Conservation (phyloP, 2,888 invertebrate species). For the Ctena decussata region DNA sequence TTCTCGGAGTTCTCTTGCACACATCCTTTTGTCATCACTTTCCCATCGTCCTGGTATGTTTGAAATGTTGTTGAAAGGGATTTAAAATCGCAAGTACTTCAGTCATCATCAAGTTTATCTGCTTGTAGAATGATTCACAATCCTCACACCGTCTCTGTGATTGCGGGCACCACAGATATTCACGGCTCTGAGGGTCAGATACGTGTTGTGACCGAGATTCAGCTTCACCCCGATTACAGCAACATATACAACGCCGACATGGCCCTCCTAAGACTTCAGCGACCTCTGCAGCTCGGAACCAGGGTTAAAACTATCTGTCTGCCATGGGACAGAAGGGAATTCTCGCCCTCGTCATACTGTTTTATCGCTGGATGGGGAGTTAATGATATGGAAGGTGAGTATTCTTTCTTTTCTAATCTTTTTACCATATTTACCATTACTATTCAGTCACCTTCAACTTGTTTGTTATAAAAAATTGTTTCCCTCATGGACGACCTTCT, state of each 20-base stretch:
- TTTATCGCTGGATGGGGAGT: slow-evolving; percentile 80
- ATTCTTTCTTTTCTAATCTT: no score
- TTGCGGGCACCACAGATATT: slow-evolving; percentile 67
- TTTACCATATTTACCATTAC: no score
- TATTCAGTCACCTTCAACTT: no score
- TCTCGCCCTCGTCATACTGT: slow-evolving; percentile 63
- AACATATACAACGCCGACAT: slow-evolving; percentile 77
- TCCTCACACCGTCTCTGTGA: slow-evolving; percentile 51
- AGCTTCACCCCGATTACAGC: slow-evolving; percentile 72
- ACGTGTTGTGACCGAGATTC: slow-evolving; percentile 70
- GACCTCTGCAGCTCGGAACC: slow-evolving; percentile 51
- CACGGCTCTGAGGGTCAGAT: slow-evolving; percentile 34
- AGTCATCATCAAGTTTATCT: no score
- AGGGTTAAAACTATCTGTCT: slow-evolving; percentile 68
- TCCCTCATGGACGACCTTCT: no score
- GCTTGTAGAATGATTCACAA: slow-evolving; percentile 44
- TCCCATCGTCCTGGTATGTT: no score
- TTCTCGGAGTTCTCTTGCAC: no score
- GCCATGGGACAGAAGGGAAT: slow-evolving; percentile 48
- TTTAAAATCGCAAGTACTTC: no score
- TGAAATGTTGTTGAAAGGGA: no score
- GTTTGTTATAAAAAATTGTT: no score
- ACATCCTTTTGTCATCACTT: no score
- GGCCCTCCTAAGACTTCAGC: slow-evolving; percentile 73
- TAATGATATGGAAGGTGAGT: slow-evolving; percentile 57